These are phyloP conservation scores for Lophura nycthemera DNA, from an alignment of 2,113 vertebrate genomes.

Conservation along the genomic window DNA sequence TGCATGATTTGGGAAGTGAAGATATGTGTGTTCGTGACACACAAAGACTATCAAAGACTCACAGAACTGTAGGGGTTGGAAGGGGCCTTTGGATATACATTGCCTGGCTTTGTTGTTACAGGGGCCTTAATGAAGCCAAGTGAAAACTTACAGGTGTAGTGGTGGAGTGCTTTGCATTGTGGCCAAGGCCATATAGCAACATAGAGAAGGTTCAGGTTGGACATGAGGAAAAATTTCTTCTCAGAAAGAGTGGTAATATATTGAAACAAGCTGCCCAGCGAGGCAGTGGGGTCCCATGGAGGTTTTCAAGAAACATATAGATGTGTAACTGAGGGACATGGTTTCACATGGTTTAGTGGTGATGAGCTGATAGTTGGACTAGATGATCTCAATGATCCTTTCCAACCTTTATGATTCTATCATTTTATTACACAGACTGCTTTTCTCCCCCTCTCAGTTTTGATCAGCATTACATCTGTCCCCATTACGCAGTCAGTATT, in stretches of 20 bases:
- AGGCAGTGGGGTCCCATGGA: no score
- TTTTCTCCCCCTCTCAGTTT: neutral
- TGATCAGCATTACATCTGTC: neutral
- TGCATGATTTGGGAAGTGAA: neutral
- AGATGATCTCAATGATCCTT: no score
- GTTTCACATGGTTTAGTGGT: no score
- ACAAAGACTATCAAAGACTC: neutral
- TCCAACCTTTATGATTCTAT: no score
- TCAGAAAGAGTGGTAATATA: no score
- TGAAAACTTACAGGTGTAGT: rapidly evolving
- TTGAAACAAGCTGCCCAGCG: no score
- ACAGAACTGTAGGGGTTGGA: no score
- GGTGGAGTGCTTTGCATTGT: neutral
- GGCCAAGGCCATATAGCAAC: neutral
- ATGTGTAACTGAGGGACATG: no score
- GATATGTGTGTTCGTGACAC: neutral
- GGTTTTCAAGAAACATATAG: no score
- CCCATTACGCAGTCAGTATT: neutral
- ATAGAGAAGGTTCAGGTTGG: no score
- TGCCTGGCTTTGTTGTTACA: neutral
- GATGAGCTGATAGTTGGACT: no score
- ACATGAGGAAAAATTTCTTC: no score
- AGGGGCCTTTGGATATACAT: neutral
- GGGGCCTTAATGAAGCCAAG: neutral
- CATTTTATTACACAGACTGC: rapidly evolving